Evolutionary conservation across 1,140 invertebrate genomes (phyloP), one percentile per base, ranked within the genome.

Genomic region (Meloidogyne hapla): DNA sequence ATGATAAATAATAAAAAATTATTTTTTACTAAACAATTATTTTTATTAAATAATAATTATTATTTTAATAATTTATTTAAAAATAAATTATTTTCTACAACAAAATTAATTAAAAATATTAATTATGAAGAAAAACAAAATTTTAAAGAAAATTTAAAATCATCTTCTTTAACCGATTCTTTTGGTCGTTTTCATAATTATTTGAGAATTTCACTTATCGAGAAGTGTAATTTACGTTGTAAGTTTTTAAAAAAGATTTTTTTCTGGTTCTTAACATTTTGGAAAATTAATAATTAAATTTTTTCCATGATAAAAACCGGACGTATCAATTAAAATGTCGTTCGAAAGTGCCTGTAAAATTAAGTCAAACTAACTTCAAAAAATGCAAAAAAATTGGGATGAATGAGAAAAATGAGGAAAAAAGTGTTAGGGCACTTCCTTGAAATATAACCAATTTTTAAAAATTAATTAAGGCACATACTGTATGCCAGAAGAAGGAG

Each of bases 141-240:
- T 48, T 18, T 18, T 48, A 48, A 48, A 18, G 45, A 66, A 48
- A 18, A 18, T 48, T 15, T 6, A 45, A 15, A 45, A 45, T 15
- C 13, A 45, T 56, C 48, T 25, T 80, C 82, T 2, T 79, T 86
- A 15, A 63, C 66, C 38, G 96, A 99, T 88, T 90, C 90, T 33
- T 95, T 94, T 90, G 93, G 93, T 6, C 90, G 96, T 74, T 89
- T 92, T 77, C 96, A 99, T 87, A 92, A 91, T 74, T 98, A 99
- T 87, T 89, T 99, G 18, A 89, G 96, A 75, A 96, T 99, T 82
- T 98, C 95, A 0, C 88, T 99, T 18, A 97, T 94, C 3, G 96
- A 99, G 88, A 90, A 92, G 77, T 99, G 96, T 87, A 98, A 98
- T 89, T 90, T 99, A 66, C 90, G 96, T 90, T 99, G 96, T 95